These are phyloP conservation scores for Nothobranchius kuhntae DNA, from an alignment of 2,113 vertebrate species.

Conservation along the genomic window DNA sequence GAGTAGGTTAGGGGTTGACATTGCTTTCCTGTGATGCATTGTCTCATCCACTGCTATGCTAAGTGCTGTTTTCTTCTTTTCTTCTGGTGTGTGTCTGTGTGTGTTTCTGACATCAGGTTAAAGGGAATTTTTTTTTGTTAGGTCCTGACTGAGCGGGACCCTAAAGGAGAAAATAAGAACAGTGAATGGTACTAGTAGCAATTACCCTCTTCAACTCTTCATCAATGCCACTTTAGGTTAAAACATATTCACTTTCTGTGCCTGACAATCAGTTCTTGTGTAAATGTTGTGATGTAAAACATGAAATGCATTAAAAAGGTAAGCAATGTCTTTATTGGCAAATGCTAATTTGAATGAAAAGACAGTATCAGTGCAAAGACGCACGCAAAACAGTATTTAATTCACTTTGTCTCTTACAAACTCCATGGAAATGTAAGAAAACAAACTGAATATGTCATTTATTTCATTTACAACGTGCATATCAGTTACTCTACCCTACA, in stretches of 20 bases:
- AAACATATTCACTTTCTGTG: not conserved
- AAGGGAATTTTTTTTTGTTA: constrained; percentile 7
- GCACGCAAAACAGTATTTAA: not conserved
- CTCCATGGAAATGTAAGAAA: not conserved
- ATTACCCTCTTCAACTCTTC: constrained; percentile 7
- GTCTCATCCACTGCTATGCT: constrained; percentile 53
- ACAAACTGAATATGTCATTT: constrained; percentile 13
- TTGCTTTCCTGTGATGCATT: constrained; percentile 72
- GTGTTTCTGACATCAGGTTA: constrained; percentile 11
- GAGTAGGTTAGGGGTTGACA: constrained; percentile 67
- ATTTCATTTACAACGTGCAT: constrained; percentile 22
- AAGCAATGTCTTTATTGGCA: too few species aligned
- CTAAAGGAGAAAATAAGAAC: not conserved
- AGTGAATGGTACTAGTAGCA: not conserved
- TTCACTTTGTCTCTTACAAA: not conserved
- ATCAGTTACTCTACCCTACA: constrained; percentile 28
- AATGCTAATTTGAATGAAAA: too few species aligned
- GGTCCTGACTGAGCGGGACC: constrained; percentile 1
- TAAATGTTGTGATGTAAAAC: too few species aligned
- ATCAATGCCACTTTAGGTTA: not conserved
- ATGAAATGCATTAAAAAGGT: too few species aligned
- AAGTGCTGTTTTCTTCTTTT: constrained; percentile 1
- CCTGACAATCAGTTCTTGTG: too few species aligned
- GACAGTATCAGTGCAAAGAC: too few species aligned
- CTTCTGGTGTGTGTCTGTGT: not conserved